These are phyloP conservation scores for Erpetoichthys calabaricus DNA, from an alignment of 2,797 vertebrate genomes.

Conservation along the genomic window DNA sequence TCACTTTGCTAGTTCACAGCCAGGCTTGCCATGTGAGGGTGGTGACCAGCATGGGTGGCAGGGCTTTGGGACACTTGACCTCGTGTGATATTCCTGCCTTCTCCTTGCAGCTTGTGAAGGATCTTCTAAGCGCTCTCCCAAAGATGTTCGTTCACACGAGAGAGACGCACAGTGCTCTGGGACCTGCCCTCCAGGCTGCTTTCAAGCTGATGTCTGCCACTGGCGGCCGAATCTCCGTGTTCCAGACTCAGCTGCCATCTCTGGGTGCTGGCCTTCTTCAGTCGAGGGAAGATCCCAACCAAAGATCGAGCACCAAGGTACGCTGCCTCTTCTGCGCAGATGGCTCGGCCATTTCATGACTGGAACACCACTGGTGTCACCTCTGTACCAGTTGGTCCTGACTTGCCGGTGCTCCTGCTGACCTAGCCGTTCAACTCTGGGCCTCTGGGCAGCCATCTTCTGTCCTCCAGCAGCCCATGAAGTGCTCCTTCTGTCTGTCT, in stretches of 20 bases:
- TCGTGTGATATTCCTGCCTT: conserved; percentile 11
- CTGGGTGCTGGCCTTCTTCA: conserved; percentile 75
- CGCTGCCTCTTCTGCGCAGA: background rate
- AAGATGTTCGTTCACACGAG: conserved; percentile 77
- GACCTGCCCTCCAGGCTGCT: conserved; percentile 85
- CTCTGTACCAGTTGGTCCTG: no score
- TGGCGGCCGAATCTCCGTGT: conserved; percentile 82
- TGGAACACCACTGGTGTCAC: no score
- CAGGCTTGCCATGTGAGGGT: no score
- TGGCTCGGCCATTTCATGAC: no score
- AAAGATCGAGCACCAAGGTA: conserved; percentile 90
- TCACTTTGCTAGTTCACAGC: no score
- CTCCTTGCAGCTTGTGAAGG: conserved; percentile 73
- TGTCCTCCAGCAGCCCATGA: no score
- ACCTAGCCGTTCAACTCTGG: no score
- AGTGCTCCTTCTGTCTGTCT: background rate
- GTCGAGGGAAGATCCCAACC: conserved; percentile 89
- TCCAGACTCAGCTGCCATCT: conserved; percentile 86
- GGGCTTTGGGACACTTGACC: no score
- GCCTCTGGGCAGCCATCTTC: no score
- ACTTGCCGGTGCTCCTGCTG: no score
- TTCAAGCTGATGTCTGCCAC: conserved; percentile 90
- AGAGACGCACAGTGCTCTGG: conserved; percentile 86
- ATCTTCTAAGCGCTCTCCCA: conserved; percentile 71
- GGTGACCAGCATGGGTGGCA: no score